Evolutionary conservation across 2,888 invertebrate species (phyloP).

Genomic region (Shargacucullia verbasci): DNA sequence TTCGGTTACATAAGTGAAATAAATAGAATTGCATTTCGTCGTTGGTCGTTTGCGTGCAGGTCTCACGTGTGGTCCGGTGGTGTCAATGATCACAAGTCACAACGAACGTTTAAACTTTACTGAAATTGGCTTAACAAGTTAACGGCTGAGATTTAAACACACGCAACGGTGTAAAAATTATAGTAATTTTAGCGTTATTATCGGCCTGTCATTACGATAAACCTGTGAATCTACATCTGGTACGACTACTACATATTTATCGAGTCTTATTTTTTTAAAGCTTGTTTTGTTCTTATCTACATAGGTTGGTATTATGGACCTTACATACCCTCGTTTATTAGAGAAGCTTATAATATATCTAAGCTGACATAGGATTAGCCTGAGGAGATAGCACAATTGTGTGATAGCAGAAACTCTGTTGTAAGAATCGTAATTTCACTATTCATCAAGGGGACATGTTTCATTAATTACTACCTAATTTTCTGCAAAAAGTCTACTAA

Average conservation of each 20-base stretch:
- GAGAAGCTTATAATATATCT: too few relatives aligned
- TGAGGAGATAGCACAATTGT: too few relatives aligned
- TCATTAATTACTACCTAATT: too few relatives aligned
- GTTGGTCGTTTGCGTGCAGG: not conserved
- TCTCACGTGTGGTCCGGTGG: constrained; percentile 39
- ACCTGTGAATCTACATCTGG: not conserved
- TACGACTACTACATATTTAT: not conserved
- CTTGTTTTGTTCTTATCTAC: too few relatives aligned
- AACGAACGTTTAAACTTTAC: constrained; percentile 36
- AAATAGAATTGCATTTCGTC: constrained; percentile 2
- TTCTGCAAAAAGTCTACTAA: too few relatives aligned
- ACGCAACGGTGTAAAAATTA: constrained; percentile 45
- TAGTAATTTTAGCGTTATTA: constrained; percentile 17
- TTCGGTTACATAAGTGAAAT: constrained; percentile 8
- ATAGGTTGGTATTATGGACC: too few relatives aligned
- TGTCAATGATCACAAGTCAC: constrained; percentile 34
- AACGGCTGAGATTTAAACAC: constrained; percentile 47
- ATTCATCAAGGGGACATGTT: too few relatives aligned
- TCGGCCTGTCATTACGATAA: not conserved
- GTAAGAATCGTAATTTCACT: too few relatives aligned
- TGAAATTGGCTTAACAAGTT: constrained; percentile 50
- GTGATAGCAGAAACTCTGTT: too few relatives aligned
- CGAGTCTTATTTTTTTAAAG: too few relatives aligned
- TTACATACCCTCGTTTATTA: too few relatives aligned
- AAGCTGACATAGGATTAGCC: too few relatives aligned